phyloP scores from a whole-genome alignment of 2,888 invertebrate genomes.

The Acanthococcus lagerstroemiae region DNA sequence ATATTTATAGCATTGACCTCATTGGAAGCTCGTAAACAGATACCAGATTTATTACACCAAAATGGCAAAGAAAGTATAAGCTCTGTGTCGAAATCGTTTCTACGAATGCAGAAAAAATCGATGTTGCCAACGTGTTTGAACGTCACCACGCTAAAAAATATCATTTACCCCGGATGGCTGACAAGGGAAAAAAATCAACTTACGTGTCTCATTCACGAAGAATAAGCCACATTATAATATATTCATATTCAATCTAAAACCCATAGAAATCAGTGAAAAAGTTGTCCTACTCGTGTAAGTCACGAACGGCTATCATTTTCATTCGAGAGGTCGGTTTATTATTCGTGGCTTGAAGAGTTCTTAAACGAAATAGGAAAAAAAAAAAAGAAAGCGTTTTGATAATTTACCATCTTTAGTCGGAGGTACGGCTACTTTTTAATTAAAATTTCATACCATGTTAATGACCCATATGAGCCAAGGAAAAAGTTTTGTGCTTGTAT shows the following conservation, averaged over 20 bases:
- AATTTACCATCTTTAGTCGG: background rate
- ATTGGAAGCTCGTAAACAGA: no score
- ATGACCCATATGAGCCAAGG: constrained; percentile 9
- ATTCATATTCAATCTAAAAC: constrained; percentile 27
- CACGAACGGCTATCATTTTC: background rate
- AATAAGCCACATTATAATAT: constrained; percentile 9
- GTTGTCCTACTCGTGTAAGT: constrained; percentile 3
- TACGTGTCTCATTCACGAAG: background rate
- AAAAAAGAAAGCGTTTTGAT: constrained; percentile 9
- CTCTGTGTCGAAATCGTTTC: no score
- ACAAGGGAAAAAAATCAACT: background rate
- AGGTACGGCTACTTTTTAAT: constrained; percentile 15
- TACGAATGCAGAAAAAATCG: no score
- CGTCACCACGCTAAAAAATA: background rate
- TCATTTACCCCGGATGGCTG: background rate
- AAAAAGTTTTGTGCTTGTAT: no score
- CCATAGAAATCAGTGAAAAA: constrained; percentile 22
- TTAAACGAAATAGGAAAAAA: background rate
- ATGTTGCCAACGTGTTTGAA: background rate
- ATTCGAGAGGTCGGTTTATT: constrained; percentile 5
- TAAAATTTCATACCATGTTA: constrained; percentile 22
- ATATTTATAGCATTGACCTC: no score
- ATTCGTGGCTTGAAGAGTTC: constrained; percentile 12
- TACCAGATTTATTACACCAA: no score
- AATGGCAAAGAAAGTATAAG: no score